Percentiles rank a stretch among this genome's conserved stretches.
phyloP scores from a whole-genome alignment of 2,113 vertebrate species.

The Meriones unguiculatus region DNA sequence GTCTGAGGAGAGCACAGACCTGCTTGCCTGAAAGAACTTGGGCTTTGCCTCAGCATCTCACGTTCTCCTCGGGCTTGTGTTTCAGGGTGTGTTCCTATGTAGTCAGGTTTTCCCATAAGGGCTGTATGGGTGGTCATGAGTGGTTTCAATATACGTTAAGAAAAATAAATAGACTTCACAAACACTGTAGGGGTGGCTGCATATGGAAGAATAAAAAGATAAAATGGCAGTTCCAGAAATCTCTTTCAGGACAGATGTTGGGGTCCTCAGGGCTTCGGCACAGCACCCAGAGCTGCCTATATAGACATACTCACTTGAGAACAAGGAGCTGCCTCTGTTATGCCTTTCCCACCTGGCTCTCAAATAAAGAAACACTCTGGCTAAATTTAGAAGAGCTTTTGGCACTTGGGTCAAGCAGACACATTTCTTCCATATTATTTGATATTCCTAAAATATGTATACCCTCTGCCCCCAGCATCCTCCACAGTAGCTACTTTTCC shows the following conservation, averaged over 20 bases:
- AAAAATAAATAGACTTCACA: background rate
- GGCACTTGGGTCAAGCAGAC: constrained; percentile 59
- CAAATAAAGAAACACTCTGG: background rate
- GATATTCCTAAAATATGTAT: constrained; percentile 69
- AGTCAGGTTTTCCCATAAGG: background rate
- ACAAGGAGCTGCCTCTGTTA: background rate
- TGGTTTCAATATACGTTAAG: background rate
- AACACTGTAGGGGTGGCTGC: background rate
- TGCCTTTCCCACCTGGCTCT: background rate
- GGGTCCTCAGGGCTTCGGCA: too few relatives aligned
- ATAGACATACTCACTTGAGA: too few relatives aligned
- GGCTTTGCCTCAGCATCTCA: fast-evolving
- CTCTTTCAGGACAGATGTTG: background rate
- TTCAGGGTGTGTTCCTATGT: background rate
- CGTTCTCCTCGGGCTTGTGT: background rate
- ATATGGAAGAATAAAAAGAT: too few relatives aligned
- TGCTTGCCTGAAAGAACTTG: background rate
- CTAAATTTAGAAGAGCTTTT: constrained; percentile 71
- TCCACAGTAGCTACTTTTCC: background rate
- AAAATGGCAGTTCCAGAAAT: background rate
- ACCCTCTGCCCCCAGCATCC: background rate
- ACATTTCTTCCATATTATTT: constrained; percentile 77
- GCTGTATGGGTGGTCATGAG: background rate
- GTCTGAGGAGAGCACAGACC: background rate
- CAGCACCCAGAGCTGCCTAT: background rate